A percentile compares a stretch with the other conserved stretches of the same genome.
These are phyloP conservation scores for Motacilla alba DNA, from an alignment of 2,113 vertebrate genomes.

Conservation along the genomic window DNA sequence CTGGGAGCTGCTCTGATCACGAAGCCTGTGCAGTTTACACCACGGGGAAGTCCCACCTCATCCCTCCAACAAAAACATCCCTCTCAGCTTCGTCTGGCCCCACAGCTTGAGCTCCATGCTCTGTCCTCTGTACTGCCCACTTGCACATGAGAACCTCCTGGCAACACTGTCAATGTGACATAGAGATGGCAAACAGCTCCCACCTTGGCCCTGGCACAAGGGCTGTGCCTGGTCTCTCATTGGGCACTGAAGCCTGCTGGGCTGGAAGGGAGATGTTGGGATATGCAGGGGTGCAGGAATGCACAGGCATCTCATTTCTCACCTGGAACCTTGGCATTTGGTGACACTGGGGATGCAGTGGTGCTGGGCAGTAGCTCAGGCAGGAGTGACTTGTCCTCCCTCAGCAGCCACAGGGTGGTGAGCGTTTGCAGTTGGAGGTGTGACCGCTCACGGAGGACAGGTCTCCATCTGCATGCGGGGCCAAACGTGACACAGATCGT, in stretches of 20 bases:
- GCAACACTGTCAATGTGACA: not conserved
- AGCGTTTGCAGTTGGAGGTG: not conserved
- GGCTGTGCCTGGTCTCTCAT: fast-evolving
- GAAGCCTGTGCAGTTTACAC: not conserved
- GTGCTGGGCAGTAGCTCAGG: not conserved
- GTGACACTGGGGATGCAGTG: not conserved
- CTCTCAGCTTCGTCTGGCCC: fast-evolving
- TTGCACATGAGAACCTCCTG: fast-evolving
- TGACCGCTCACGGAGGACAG: fast-evolving
- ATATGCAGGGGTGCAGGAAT: not conserved
- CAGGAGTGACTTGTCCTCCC: not conserved
- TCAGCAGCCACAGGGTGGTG: fast-evolving
- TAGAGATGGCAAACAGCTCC: not conserved
- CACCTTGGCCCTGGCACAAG: fast-evolving
- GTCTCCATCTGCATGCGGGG: fast-evolving
- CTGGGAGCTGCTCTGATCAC: conserved; percentile 8
- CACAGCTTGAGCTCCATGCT: not conserved
- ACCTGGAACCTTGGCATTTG: fast-evolving
- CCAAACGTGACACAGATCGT: not conserved
- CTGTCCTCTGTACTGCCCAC: not conserved
- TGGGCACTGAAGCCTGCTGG: fast-evolving
- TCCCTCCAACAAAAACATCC: not conserved
- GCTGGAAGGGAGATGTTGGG: not conserved
- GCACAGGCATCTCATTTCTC: fast-evolving
- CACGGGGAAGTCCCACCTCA: not conserved